Evolutionary conservation across 2,888 invertebrate genomes (phyloP).

Genomic region (Coremacera marginata): DNA sequence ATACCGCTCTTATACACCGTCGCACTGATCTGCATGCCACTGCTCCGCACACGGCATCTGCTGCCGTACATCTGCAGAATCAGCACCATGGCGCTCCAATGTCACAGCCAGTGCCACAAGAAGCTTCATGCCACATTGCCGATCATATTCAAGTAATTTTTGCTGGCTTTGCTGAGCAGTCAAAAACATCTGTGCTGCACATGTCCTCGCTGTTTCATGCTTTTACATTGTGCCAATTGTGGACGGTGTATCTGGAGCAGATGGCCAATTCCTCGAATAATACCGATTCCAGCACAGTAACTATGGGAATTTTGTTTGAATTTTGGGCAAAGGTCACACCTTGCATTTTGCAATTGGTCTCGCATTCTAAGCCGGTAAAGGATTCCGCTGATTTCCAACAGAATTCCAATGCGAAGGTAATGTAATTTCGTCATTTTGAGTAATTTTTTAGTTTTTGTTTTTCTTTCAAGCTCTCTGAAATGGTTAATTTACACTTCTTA

Average conservation of each 20-base stretch:
- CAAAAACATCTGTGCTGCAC: constrained; percentile 90
- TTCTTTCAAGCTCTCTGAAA: constrained; percentile 86
- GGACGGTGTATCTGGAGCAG: constrained; percentile 98
- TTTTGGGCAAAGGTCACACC: constrained; percentile 99
- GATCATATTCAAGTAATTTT: constrained; percentile 97
- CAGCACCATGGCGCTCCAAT: constrained; percentile 52
- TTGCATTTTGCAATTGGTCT: constrained; percentile 90
- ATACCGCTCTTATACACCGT: constrained; percentile 76
- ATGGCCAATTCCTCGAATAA: constrained; percentile 78
- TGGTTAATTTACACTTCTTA: constrained; percentile 96
- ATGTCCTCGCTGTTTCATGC: constrained; percentile 98
- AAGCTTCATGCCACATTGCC: constrained; percentile 95
- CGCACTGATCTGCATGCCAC: constrained; percentile 52
- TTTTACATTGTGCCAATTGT: constrained; percentile 97
- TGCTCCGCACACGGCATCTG: constrained; percentile 51
- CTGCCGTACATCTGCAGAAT: constrained; percentile 57
- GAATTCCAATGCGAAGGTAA: constrained; percentile 55
- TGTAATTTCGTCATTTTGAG: neutral
- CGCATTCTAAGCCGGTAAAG: constrained; percentile 89
- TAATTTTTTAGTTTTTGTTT: neutral
- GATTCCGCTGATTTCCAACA: constrained; percentile 54
- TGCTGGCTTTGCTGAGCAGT: constrained; percentile 96
- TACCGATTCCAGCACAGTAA: constrained; percentile 77
- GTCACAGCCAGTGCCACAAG: constrained; percentile 92
- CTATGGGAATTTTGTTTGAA: constrained; percentile 87